Conservation (phyloP, 2,113 vertebrate species). For the Ptychochromis oligacanthus region DNA sequence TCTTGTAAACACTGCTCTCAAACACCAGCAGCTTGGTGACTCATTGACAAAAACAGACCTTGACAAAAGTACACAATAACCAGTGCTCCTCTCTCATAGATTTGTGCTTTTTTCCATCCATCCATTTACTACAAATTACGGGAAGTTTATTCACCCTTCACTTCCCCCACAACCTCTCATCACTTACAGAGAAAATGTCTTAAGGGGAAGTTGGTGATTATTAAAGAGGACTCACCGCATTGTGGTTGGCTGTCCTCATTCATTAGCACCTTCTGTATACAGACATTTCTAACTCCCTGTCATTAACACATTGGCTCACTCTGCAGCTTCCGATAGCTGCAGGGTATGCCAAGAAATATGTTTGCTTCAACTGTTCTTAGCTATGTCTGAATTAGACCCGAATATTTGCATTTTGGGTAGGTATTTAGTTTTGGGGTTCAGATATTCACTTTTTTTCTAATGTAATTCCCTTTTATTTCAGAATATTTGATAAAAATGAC, state of each 20-base stretch:
- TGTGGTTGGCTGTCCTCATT: slow-evolving; percentile 45
- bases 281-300: slow-evolving; percentile 41
- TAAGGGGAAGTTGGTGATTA: slow-evolving; percentile 27
- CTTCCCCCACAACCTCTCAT: slow-evolving; percentile 26
- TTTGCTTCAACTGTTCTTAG: background rate
- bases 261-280: slow-evolving; percentile 60
- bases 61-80: slow-evolving; percentile 15
- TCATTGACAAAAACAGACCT: slow-evolving; percentile 41
- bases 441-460: too few species aligned
- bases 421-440: too few species aligned
- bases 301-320: slow-evolving; percentile 48
- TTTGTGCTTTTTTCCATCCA: background rate
- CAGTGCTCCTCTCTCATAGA: background rate
- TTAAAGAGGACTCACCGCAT: slow-evolving; percentile 30
- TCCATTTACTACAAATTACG: background rate
- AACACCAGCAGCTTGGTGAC: slow-evolving; percentile 39
- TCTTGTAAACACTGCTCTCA: slow-evolving; percentile 54
- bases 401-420: background rate
- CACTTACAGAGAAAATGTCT: slow-evolving; percentile 46
- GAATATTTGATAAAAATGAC: background rate
- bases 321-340: slow-evolving; percentile 33
- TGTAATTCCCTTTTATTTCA: background rate
- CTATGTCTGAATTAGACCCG: background rate
- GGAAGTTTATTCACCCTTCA: background rate
- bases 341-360: background rate